Evolutionary conservation across 37 sponge, comb jelly and placozoan genomes (phyloP).

Genomic region (Bolinopsis microptera): DNA sequence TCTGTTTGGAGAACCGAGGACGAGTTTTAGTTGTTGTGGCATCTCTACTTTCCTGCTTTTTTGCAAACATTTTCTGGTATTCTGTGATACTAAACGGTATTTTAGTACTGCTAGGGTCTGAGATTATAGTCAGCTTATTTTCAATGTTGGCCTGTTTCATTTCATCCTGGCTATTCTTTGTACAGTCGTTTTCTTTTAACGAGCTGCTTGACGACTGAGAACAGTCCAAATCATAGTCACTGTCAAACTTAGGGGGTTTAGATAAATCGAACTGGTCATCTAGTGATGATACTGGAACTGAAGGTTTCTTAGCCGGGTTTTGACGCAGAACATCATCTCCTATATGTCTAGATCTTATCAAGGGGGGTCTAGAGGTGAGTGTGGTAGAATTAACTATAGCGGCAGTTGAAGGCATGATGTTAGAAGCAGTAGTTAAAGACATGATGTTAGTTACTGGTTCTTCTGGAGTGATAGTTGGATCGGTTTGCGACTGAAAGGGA

Average conservation of each 20-base stretch:
- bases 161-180: background rate
- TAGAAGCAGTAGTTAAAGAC: background rate
- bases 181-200: background rate
- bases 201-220: constrained; percentile 18
- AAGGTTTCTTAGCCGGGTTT: background rate
- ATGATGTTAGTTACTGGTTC: background rate
- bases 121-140: background rate
- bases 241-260: constrained; percentile 3
- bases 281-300: background rate
- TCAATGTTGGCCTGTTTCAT: background rate
- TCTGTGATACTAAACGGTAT: constrained; percentile 28
- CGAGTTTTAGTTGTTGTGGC: background rate
- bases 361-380: background rate
- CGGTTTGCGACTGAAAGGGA: background rate
- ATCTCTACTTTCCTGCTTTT: constrained; percentile 9
- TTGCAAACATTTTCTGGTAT: constrained; percentile 10
- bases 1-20: background rate
- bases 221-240: background rate
- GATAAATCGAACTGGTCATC: background rate
- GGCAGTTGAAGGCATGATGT: background rate
- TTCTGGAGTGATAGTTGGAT: background rate
- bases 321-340: background rate
- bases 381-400: background rate
- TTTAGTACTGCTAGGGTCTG: background rate
- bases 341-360: background rate